These are phyloP conservation scores for Pseudois nayaur DNA, from an alignment of 2,113 vertebrate genomes.

Conservation along the genomic window DNA sequence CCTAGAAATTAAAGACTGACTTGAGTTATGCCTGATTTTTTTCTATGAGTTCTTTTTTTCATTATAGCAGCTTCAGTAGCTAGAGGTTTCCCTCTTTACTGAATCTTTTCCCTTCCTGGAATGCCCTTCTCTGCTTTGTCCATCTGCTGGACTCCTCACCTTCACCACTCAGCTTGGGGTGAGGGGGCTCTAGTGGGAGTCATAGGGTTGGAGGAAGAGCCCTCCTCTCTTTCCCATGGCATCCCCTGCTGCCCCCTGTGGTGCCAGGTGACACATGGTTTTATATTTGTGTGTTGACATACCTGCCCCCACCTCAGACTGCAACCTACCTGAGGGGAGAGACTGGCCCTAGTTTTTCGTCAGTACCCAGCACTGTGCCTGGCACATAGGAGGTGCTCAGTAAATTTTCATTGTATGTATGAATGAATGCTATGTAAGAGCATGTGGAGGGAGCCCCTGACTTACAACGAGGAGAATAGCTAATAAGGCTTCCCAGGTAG, in stretches of 20 bases:
- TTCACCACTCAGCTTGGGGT: background rate
- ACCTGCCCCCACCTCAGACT: background rate
- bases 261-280: background rate
- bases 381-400: background rate
- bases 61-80: constrained; percentile 21
- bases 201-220: background rate
- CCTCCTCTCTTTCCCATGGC: background rate
- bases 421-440: constrained; percentile 11
- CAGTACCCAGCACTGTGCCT: background rate
- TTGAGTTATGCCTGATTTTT: constrained; percentile 15
- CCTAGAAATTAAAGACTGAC: background rate
- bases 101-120: constrained; percentile 34
- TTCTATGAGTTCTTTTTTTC: background rate
- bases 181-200: background rate
- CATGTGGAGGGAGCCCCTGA: background rate
- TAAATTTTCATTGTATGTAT: background rate
- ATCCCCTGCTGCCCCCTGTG: background rate
- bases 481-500: background rate
- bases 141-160: background rate
- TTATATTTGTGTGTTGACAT: background rate
- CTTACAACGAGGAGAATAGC: background rate
- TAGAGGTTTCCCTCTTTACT: constrained; percentile 13
- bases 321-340: background rate
- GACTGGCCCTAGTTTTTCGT: background rate
- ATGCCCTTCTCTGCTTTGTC: constrained; percentile 23